phyloP scores from a whole-genome alignment of 2,888 invertebrate genomes.

The Tribolium freemani region DNA sequence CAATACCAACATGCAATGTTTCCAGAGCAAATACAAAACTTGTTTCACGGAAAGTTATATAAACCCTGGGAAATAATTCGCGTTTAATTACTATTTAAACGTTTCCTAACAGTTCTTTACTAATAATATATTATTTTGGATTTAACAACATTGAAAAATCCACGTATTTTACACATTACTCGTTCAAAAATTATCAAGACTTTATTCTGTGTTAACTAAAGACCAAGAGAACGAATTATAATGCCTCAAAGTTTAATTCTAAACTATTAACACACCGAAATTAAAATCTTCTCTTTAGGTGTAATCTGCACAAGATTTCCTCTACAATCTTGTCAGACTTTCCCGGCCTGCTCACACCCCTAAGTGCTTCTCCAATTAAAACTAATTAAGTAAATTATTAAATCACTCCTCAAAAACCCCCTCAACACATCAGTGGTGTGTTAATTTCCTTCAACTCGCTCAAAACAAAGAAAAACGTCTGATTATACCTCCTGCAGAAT shows the following conservation, averaged over 20 bases:
- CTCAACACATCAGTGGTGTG: background rate
- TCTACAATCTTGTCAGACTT: background rate
- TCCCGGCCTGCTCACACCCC: background rate
- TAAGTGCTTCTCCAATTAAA: background rate
- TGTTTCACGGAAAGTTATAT: background rate
- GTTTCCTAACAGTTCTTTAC: too few relatives aligned
- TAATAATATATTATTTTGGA: too few relatives aligned
- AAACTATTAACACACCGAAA: background rate
- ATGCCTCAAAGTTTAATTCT: background rate
- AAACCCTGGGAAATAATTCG: too few relatives aligned
- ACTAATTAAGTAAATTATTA: background rate
- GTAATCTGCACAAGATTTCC: background rate
- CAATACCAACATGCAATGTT: background rate
- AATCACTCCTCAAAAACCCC: background rate
- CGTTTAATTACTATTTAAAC: too few relatives aligned
- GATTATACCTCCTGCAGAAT: conserved; percentile 13
- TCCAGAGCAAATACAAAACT: background rate
- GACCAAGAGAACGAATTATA: background rate
- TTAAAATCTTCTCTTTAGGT: background rate
- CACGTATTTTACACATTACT: too few relatives aligned
- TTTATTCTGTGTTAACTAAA: background rate
- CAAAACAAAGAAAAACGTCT: conserved; percentile 4
- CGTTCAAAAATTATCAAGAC: background rate
- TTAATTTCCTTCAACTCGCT: conserved; percentile 4
- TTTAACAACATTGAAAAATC: too few relatives aligned